Conservation (phyloP, 1,140 invertebrate species). For the Pemphigus obesinymphae region DNA sequence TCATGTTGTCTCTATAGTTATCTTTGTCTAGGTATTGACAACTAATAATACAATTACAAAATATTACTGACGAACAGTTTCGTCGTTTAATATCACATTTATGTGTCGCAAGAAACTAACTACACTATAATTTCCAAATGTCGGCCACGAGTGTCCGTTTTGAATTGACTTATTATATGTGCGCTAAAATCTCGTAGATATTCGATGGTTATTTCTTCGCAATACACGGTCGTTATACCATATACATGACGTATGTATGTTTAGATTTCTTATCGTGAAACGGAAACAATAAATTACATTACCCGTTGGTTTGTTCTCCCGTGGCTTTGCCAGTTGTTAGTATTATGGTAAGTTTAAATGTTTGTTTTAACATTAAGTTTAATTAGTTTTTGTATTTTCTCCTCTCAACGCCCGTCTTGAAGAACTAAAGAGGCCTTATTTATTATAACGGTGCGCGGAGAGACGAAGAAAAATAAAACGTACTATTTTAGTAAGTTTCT, state of each 20-base stretch:
- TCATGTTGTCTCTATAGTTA: no score
- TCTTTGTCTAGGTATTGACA: no score
- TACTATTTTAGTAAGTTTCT: background rate
- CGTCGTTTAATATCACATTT: no score
- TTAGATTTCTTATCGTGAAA: conserved; percentile 10
- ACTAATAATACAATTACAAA: no score
- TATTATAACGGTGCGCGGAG: background rate
- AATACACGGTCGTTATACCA: background rate
- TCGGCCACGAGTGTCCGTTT: no score
- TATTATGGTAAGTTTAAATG: conserved; percentile 13
- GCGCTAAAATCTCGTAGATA: background rate
- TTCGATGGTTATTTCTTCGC: background rate
- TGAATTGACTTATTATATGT: no score
- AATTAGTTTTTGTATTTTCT: conserved; percentile 35
- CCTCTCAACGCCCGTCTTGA: background rate
- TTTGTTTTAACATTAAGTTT: conserved; percentile 32
- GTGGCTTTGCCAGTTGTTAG: background rate
- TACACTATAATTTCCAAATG: no score
- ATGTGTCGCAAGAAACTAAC: no score
- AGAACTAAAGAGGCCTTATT: background rate
- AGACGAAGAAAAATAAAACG: background rate
- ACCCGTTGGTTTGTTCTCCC: background rate
- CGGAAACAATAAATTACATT: conserved; percentile 26
- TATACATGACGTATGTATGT: no score
- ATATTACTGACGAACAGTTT: no score